Evolutionary conservation across 2,797 vertebrate species (phyloP), one percentile per base, ranked within the genome.

Genomic region (Peromyscus eremicus): DNA sequence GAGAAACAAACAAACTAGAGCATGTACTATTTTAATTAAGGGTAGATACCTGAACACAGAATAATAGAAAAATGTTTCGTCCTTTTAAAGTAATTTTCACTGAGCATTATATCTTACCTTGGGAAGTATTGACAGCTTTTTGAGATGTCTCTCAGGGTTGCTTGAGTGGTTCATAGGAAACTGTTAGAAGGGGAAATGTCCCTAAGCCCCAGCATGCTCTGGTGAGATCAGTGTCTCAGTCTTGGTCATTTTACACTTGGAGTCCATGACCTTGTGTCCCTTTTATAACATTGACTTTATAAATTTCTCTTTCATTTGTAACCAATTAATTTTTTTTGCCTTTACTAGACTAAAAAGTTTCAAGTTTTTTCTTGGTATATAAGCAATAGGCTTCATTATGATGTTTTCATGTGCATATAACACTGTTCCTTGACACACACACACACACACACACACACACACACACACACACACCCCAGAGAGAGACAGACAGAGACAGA

Each of bases 301-400:
- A 49, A 49, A 62, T 96, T 94, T 76, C 29, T 88, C 75, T 96
- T 94, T 77, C 16, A 34, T 77, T 71, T 87, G 11, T 91, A 92
- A 73, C 16, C 86, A 17, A n/a, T 91, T 87, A 12, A 62, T 85
- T 86, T n/a, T 46, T 46, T 83, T 97, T 93, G 23, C 21, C n/a
- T 80, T 91, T 86, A 80, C 89, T 89, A 77, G 57, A 77, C 40
- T 92, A 25, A 92, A 94, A 85, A n/a, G n/a, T 68, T 40, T 77
- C 23, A 46, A 9, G 12, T 10, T 76, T 89, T 66, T 77, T 77
- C 43, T 89, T 73, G 49, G n/a, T n/a, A 16, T 49, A 77, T 12
- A 77, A 43, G 40, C 43, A 77, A 25, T 77, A 34, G 55, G 23
- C 43, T n/a, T 79, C 21, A 49, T 37, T 62, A 46, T 89, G 25